phyloP scores from a whole-genome alignment of 1,140 invertebrate species.

The Whitmania pigra region DNA sequence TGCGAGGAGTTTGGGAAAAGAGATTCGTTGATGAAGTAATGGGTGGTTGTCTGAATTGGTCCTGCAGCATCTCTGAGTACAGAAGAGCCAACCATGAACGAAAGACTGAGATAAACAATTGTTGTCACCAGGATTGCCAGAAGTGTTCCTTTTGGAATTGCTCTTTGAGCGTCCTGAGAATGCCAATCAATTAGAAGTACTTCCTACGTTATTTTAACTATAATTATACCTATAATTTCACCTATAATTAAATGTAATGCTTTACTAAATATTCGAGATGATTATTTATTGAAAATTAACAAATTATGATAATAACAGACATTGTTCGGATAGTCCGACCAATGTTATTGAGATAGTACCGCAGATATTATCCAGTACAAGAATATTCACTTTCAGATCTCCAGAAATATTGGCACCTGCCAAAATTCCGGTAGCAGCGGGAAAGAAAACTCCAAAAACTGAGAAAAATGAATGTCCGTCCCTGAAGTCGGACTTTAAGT shows the following conservation, averaged over 20 bases:
- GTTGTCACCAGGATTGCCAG: slow-evolving; percentile 72
- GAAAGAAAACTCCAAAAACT: slow-evolving; percentile 89
- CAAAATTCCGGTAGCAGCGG: slow-evolving; percentile 86
- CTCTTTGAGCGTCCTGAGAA: slow-evolving; percentile 56
- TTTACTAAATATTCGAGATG: no score
- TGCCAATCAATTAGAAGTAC: not conserved
- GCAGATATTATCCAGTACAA: no score
- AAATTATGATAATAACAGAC: no score
- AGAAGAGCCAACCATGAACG: slow-evolving; percentile 54
- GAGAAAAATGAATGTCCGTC: slow-evolving; percentile 58
- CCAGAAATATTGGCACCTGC: slow-evolving; percentile 93
- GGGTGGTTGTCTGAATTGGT: slow-evolving; percentile 36
- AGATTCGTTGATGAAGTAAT: slow-evolving; percentile 1
- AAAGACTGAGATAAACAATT: slow-evolving; percentile 67
- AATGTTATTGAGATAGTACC: no score
- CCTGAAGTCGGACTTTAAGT: slow-evolving; percentile 63
- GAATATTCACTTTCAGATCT: slow-evolving; percentile 61
- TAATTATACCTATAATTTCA: no score
- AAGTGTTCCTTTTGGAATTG: slow-evolving; percentile 63
- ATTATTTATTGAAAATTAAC: no score
- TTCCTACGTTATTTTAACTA: no score
- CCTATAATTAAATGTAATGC: no score
- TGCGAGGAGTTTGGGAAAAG: not conserved
- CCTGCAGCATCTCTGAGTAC: slow-evolving; percentile 70
- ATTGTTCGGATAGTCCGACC: no score